These are phyloP conservation scores for Palythoa heliodiscus DNA, from an alignment of 92 coral and sea anemone genomes.

Conservation along the genomic window DNA sequence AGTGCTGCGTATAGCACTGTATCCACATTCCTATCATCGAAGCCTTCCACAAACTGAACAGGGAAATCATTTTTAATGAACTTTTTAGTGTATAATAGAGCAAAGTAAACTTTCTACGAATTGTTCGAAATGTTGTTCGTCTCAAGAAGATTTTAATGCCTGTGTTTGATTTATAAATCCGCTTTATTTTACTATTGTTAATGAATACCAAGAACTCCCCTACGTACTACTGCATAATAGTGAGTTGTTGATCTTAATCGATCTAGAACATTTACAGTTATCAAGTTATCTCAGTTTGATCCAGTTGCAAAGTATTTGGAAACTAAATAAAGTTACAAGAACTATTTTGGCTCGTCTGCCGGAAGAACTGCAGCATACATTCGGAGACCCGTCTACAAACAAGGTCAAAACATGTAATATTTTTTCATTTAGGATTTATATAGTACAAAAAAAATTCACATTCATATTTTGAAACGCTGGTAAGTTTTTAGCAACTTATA, in stretches of 20 bases:
- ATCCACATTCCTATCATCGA: not conserved
- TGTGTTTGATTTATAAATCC: not conserved
- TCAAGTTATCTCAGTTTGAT: constrained; percentile 11
- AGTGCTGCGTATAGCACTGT: not conserved
- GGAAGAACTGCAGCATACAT: not conserved
- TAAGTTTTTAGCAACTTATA: not conserved
- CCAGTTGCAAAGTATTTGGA: constrained; percentile 5
- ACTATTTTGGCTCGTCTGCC: not conserved
- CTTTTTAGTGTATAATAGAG: not conserved
- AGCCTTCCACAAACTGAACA: not conserved
- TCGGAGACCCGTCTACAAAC: not conserved
- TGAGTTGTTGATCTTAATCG: not conserved
- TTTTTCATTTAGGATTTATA: not conserved
- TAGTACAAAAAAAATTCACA: constrained; percentile 4
- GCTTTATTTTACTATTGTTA: constrained; percentile 7
- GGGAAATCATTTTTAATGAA: not conserved
- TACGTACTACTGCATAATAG: not conserved
- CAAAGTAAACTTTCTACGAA: not conserved
- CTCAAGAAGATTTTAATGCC: not conserved
- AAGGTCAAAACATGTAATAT: not conserved
- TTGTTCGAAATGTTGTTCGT: not conserved
- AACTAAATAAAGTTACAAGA: not conserved
- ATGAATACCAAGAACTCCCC: constrained; percentile 2
- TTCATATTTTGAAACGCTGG: not conserved
- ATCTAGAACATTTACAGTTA: not conserved